Evolutionary conservation across 2,113 vertebrate species (phyloP), one percentile per base, ranked within the genome.

Genomic region (Collichthys lucidus): DNA sequence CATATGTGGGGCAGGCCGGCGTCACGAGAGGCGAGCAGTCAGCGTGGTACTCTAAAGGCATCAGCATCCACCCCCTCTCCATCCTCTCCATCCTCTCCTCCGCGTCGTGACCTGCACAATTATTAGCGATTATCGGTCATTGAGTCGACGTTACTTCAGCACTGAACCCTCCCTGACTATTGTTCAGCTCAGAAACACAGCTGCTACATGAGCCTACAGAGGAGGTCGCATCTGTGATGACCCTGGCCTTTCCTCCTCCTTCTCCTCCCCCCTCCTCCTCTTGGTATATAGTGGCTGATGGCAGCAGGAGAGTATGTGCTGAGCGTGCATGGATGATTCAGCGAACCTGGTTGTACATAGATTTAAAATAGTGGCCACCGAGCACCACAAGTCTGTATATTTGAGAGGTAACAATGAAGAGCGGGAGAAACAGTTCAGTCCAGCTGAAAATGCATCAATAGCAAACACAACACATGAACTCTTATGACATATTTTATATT

Each of bases 1-100:
- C 83, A 6, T 77, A 86, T 85, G 31, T 92, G 69, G 88, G 90
- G 89, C 90, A 91, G 84, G 81, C 65, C 70, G 49, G 69, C 77
- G 74, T 80, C 86, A 77, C 72, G 14, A 70, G 71, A 62, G 77
- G 71, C 73, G 74, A 60, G 52, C 35, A 49, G 78, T 81, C 84
- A 87, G 65, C 67, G 70, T 80, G 86, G 82, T 86, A 60, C 88
- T 85, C 83, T 70, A 5, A 29, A n/a, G 59, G 74, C 86, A 84
- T 87, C 80, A 87, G 87, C 89, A 83, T 44, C 42, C 67, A 57
- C 53, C 59, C 42, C 66, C 67, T 42, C 52, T 69, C 50, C 74
- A 24, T 35, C 76, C 68, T 80, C 78, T 53, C 53, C 56, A 5
- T 77, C 64, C 47, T 78, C 75, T 29, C n/a, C 2, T 44, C 14